Evolutionary conservation across 1,140 invertebrate species (phyloP).

Genomic region (Drosophila sturtevanti): DNA sequence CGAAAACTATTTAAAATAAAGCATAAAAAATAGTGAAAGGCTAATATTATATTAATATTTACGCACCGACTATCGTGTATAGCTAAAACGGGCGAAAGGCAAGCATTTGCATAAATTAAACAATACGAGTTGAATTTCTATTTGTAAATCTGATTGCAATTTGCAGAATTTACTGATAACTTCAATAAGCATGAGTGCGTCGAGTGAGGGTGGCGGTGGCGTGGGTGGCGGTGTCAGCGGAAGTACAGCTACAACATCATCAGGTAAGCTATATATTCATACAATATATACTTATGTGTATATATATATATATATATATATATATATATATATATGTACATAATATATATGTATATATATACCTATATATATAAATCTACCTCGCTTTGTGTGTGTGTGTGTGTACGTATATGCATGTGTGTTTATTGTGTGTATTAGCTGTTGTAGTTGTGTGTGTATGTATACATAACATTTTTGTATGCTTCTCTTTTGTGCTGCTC

Average conservation of each 20-base stretch:
- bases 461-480: constrained; percentile 68
- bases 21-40: constrained; percentile 3
- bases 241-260: constrained; percentile 68
- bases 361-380: constrained; percentile 4
- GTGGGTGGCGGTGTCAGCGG: constrained; percentile 52
- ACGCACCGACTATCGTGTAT: not conserved
- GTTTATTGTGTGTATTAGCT: constrained; percentile 41
- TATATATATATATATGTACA: constrained; percentile 16
- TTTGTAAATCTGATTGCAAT: not conserved
- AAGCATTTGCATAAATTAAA: constrained; percentile 17
- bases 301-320: constrained; percentile 25
- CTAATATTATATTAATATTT: not conserved
- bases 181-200: constrained; percentile 69
- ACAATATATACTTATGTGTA: constrained; percentile 39
- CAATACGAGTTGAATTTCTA: not conserved
- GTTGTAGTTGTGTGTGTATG: constrained; percentile 44
- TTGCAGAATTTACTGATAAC: constrained; percentile 54
- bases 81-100: constrained; percentile 15
- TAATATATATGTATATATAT: constrained; percentile 15
- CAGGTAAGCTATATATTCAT: constrained; percentile 49
- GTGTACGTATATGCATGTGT: not conserved
- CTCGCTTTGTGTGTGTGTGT: not conserved
- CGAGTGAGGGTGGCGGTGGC: constrained; percentile 68
- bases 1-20: not conserved
- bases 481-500: constrained; percentile 58